Evolutionary conservation across 1,140 invertebrate genomes (phyloP).

Genomic region (Myzus persicae): DNA sequence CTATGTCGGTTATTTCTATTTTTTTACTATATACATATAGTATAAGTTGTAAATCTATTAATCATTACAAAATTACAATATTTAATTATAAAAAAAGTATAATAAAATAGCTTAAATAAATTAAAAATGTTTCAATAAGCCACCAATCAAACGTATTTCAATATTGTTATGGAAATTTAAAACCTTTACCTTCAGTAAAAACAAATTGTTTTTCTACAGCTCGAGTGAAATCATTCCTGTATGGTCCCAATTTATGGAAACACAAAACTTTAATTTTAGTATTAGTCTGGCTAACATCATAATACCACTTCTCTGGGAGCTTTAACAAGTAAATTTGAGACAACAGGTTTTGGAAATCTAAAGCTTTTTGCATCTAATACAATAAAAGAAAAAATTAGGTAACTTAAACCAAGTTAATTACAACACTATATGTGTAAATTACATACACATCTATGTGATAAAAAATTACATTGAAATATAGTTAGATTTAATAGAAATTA

Average conservation of each 20-base stretch:
- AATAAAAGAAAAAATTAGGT: too few species aligned
- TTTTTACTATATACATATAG: not conserved
- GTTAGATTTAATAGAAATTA: too few species aligned
- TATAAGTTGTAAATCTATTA: not conserved
- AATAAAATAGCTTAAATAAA: not conserved
- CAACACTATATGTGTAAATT: too few species aligned
- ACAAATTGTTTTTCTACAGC: too few species aligned
- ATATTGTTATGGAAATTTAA: not conserved
- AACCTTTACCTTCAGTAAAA: too few species aligned
- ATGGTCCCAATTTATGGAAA: not conserved
- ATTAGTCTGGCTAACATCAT: not conserved
- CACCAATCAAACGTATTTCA: not conserved
- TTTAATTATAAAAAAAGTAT: too few species aligned
- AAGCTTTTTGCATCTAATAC: too few species aligned
- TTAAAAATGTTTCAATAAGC: not conserved
- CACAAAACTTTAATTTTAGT: not conserved
- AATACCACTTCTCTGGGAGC: not conserved
- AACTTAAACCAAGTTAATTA: too few species aligned
- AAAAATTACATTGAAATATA: too few species aligned
- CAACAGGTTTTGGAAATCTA: too few species aligned
- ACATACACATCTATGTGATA: too few species aligned
- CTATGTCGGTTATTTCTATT: not conserved
- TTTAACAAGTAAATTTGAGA: not conserved
- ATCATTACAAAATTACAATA: not conserved
- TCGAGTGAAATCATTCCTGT: too few species aligned